Conservation (phyloP, 2,113 vertebrate species). For the Sturnus vulgaris region DNA sequence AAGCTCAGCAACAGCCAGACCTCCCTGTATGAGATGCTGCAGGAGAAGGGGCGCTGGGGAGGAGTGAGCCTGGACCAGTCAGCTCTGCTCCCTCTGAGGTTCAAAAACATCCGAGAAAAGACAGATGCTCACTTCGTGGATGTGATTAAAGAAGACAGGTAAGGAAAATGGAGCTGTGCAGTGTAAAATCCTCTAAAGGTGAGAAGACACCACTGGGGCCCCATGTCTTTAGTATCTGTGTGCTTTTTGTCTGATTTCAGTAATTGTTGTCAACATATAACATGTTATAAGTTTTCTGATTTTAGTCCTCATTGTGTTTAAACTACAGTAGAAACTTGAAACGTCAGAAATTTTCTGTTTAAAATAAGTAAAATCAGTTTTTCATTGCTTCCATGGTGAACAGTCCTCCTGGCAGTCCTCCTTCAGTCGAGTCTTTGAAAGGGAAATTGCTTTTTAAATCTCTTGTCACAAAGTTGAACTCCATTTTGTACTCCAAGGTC, state of each 20-base stretch:
- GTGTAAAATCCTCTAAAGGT: background rate
- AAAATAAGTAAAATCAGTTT: background rate
- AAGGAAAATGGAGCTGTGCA: background rate
- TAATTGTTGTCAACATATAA: background rate
- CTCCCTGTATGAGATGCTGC: constrained; percentile 91
- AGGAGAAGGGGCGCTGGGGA: constrained; percentile 86
- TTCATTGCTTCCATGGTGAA: background rate
- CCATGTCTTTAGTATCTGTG: background rate
- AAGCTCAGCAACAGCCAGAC: constrained; percentile 91
- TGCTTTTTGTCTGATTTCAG: background rate
- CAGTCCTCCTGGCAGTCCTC: background rate
- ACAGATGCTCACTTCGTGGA: constrained; percentile 97
- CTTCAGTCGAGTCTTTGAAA: rapidly evolving
- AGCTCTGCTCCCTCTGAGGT: constrained; percentile 88
- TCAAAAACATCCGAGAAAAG: constrained; percentile 91
- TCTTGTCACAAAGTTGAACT: background rate
- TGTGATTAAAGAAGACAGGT: constrained; percentile 98
- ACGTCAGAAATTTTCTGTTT: background rate
- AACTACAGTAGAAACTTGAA: background rate
- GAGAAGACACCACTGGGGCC: background rate
- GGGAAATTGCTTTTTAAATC: background rate
- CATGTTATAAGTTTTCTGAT: background rate
- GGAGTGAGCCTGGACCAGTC: constrained; percentile 87
- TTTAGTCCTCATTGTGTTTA: background rate
- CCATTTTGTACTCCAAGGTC: background rate